phyloP scores from a whole-genome alignment of 1,140 invertebrate species.

The Neoseiulus cucumeris region DNA sequence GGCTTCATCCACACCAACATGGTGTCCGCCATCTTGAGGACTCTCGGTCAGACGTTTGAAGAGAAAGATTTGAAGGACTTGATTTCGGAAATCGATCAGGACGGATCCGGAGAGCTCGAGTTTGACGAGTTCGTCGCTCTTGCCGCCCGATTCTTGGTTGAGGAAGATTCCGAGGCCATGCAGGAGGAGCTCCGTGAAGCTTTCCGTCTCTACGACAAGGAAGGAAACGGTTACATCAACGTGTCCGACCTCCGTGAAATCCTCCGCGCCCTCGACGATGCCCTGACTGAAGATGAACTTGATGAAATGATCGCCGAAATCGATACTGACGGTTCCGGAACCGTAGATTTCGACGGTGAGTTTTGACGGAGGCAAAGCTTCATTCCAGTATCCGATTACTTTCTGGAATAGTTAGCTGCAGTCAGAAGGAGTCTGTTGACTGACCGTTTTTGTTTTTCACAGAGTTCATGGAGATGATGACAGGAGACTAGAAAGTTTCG shows the following conservation, averaged over 20 bases:
- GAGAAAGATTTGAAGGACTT: conserved; percentile 81
- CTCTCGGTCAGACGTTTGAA: conserved; percentile 90
- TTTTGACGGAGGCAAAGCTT: too few relatives aligned
- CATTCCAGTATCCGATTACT: too few relatives aligned
- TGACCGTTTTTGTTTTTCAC: too few relatives aligned
- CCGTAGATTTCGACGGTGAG: conserved; percentile 57
- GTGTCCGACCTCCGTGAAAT: conserved; percentile 77
- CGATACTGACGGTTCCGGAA: conserved; percentile 76
- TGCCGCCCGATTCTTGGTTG: conserved; percentile 79
- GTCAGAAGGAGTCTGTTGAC: too few relatives aligned
- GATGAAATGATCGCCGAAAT: conserved; percentile 93
- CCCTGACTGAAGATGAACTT: conserved; percentile 70
- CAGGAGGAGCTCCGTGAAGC: conserved; percentile 80
- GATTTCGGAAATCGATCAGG: conserved; percentile 84
- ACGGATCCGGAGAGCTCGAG: conserved; percentile 79
- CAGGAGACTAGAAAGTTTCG: conserved; percentile 46
- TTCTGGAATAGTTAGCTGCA: too few relatives aligned
- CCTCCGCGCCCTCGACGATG: conserved; percentile 70
- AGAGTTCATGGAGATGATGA: conserved; percentile 95
- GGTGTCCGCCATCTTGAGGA: conserved; percentile 73
- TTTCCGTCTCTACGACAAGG: conserved; percentile 55
- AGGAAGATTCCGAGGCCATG: conserved; percentile 82
- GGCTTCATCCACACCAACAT: conserved; percentile 83
- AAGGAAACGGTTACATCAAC: conserved; percentile 84
- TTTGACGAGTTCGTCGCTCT: conserved; percentile 85